Percentiles rank a stretch among this genome's conserved stretches.
Conservation (phyloP, 2,797 vertebrate species). For the Diplodus sargus region DNA sequence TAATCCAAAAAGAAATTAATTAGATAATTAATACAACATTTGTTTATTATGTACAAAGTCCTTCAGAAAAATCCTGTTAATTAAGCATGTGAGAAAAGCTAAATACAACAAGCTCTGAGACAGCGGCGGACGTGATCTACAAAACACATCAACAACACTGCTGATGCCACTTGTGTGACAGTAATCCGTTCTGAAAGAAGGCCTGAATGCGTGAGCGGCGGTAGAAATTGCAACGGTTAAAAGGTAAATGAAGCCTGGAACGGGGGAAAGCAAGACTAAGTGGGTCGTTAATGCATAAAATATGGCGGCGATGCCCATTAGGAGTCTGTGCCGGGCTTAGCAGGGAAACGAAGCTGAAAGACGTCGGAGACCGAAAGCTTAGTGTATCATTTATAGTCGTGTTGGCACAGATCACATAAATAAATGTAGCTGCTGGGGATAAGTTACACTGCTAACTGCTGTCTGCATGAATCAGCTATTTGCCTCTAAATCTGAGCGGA, state of each 20-base stretch:
- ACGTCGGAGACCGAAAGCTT: conserved; percentile 53
- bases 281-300: conserved; percentile 76
- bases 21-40: too few relatives aligned
- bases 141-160: conserved; percentile 41
- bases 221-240: conserved; percentile 48
- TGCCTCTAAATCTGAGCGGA: conserved; percentile 23
- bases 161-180: conserved; percentile 53
- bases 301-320: conserved; percentile 59
- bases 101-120: conserved; percentile 44
- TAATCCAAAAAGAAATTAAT: too few relatives aligned
- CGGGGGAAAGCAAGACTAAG: conserved; percentile 61
- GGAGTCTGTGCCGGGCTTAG: conserved; percentile 42
- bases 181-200: conserved; percentile 54
- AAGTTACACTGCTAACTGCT: conserved; percentile 53
- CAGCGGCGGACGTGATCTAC: conserved; percentile 32
- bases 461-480: conserved; percentile 45
- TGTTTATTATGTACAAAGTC: neutral
- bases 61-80: conserved; percentile 26
- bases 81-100: conserved; percentile 41
- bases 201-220: conserved; percentile 28
- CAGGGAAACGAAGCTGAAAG: conserved; percentile 55
- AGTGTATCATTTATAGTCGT: conserved; percentile 70
- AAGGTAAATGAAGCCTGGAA: conserved; percentile 71
- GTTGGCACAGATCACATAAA: conserved; percentile 59
- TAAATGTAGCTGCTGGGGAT: conserved; percentile 62